A percentile compares a stretch with the other conserved stretches of the same genome.
Evolutionary conservation across 2,113 vertebrate species (phyloP).

Genomic region (Bostrychus sinensis): DNA sequence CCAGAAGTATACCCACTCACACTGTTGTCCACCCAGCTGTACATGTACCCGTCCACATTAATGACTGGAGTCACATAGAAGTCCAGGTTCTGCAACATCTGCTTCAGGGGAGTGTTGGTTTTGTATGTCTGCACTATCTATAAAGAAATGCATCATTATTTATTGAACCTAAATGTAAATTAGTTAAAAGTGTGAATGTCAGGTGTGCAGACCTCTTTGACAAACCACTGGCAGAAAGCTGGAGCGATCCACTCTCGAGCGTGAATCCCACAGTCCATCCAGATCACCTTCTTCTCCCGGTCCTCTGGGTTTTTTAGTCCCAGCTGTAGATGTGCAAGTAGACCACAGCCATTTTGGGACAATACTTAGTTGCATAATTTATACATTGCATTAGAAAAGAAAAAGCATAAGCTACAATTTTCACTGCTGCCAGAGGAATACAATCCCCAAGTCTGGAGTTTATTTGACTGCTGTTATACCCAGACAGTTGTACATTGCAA

Average conservation of each 20-base stretch:
- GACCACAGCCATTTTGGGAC: too few relatives aligned
- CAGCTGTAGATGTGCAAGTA: conserved; percentile 66
- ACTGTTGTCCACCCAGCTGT: conserved; percentile 73
- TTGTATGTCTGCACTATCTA: conserved; percentile 78
- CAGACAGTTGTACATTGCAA: too few relatives aligned
- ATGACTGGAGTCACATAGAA: conserved; percentile 81
- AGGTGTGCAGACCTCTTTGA: conserved; percentile 80
- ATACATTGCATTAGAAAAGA: too few relatives aligned
- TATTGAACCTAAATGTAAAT: neutral
- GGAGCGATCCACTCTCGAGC: conserved; percentile 84
- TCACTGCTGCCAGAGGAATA: too few relatives aligned
- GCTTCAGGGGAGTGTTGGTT: conserved; percentile 62
- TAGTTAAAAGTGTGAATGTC: neutral
- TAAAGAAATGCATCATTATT: neutral
- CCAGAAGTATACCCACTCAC: too few relatives aligned
- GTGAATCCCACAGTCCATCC: conserved; percentile 86
- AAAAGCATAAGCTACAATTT: too few relatives aligned
- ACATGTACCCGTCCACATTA: conserved; percentile 82
- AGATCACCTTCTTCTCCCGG: conserved; percentile 79
- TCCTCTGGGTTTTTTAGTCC: conserved; percentile 64
- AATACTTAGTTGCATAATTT: too few relatives aligned
- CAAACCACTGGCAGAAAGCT: conserved; percentile 88
- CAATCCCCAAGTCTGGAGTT: too few relatives aligned
- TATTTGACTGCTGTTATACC: too few relatives aligned
- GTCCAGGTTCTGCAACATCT: conserved; percentile 77